Evolutionary conservation across 2,797 vertebrate species (phyloP).

Genomic region (Siniperca undulata): DNA sequence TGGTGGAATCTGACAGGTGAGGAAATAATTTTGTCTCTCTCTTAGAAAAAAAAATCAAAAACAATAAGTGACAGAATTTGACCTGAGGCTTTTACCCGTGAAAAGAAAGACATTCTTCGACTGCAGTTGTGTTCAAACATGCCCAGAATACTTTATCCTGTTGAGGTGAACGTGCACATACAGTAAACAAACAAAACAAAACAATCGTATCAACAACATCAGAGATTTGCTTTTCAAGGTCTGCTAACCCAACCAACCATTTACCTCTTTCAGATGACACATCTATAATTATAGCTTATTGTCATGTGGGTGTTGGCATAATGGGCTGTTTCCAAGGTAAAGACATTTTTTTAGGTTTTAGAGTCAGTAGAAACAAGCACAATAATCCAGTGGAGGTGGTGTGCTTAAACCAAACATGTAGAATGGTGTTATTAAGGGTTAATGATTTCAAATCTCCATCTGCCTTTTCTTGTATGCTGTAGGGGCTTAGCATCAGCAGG

Average conservation of each 20-base stretch:
- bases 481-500: conserved; percentile 69
- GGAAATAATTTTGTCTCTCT: conserved; percentile 44
- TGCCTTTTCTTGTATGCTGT: conserved; percentile 61
- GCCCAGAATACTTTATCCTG: conserved; percentile 71
- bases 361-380: conserved; percentile 35
- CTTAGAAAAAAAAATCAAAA: conserved; percentile 50
- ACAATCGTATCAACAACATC: conserved; percentile 75
- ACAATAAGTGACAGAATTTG: conserved; percentile 75
- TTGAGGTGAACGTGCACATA: conserved; percentile 70
- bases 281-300: conserved; percentile 67
- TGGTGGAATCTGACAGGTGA: conserved; percentile 49
- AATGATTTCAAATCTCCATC: conserved; percentile 78
- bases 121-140: conserved; percentile 77
- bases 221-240: conserved; percentile 64
- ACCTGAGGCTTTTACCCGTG: conserved; percentile 58
- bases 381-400: conserved; percentile 52
- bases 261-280: conserved; percentile 63
- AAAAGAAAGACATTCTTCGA: conserved; percentile 72
- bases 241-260: conserved; percentile 55
- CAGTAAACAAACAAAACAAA: conserved; percentile 78
- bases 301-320: conserved; percentile 52
- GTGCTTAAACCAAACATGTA: conserved; percentile 63
- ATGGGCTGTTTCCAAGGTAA: conserved; percentile 32
- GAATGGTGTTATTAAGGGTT: conserved; percentile 69
- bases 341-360: conserved; percentile 28